Conservation (phyloP, 2,797 vertebrate species). For the Pseudopleuronectes americanus region DNA sequence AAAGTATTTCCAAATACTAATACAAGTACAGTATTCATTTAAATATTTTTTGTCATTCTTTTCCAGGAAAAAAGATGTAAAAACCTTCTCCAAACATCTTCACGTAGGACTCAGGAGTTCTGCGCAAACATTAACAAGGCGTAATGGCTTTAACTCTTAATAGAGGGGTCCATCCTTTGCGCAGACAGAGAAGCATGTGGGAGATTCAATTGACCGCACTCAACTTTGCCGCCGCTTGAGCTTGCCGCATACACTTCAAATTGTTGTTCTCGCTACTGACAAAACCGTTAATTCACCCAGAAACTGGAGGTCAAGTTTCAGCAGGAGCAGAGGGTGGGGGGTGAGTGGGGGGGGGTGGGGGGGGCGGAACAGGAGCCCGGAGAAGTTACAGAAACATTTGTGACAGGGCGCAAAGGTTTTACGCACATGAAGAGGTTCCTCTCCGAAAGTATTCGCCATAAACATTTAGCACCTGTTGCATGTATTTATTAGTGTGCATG, state of each 20-base stretch:
- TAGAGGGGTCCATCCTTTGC: slow-evolving; percentile 47
- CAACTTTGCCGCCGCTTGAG: slow-evolving; percentile 73
- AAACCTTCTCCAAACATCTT: not conserved
- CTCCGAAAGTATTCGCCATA: slow-evolving; percentile 13
- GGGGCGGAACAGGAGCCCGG: slow-evolving; percentile 17
- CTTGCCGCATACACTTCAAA: slow-evolving; percentile 69
- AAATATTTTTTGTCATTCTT: not conserved
- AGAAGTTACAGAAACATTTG: slow-evolving; percentile 50
- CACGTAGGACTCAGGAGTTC: slow-evolving; percentile 19
- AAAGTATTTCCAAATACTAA: not conserved
- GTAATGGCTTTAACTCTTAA: slow-evolving; percentile 33
- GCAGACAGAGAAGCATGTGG: slow-evolving; percentile 52
- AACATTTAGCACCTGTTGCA: slow-evolving; percentile 58
- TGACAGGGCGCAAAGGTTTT: slow-evolving; percentile 40
- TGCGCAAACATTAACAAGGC: slow-evolving; percentile 42
- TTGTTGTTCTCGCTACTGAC: slow-evolving; percentile 77
- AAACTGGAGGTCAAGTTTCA: slow-evolving; percentile 78
- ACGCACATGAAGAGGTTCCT: slow-evolving; percentile 21
- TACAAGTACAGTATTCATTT: not conserved
- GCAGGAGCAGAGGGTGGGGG: slow-evolving; percentile 31
- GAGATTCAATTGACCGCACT: slow-evolving; percentile 76
- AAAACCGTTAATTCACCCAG: slow-evolving; percentile 80
- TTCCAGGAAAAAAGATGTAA: not conserved
- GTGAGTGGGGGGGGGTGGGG: too few relatives aligned
- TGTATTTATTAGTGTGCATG: slow-evolving; percentile 8